These are phyloP conservation scores for Aegithalos caudatus DNA, from an alignment of 2,113 vertebrate species.

Conservation along the genomic window DNA sequence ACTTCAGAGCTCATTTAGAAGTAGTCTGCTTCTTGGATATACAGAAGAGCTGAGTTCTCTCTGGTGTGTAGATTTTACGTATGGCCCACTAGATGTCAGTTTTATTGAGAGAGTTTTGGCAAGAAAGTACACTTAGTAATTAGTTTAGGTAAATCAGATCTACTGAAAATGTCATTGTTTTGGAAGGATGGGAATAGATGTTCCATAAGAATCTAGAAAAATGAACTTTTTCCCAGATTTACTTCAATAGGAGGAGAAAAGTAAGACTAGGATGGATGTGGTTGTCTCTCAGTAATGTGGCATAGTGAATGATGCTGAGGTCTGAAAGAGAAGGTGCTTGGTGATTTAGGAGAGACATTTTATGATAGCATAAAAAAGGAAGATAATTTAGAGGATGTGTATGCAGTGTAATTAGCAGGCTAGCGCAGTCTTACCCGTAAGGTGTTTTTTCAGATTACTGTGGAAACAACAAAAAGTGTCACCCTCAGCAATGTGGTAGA, in stretches of 20 bases:
- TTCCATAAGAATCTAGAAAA: neutral
- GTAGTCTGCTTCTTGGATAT: neutral
- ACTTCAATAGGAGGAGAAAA: neutral
- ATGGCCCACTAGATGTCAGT: neutral
- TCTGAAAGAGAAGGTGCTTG: neutral
- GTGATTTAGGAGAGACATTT: neutral
- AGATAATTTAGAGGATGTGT: neutral
- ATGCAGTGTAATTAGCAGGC: neutral
- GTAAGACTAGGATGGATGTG: neutral
- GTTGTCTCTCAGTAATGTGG: neutral
- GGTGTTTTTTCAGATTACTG: neutral
- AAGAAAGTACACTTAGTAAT: neutral
- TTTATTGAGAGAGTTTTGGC: neutral
- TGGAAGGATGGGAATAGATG: neutral
- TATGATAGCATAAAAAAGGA: neutral
- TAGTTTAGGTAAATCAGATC: neutral
- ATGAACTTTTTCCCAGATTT: neutral
- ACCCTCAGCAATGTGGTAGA: neutral
- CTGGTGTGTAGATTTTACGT: neutral
- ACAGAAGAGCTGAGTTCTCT: neutral
- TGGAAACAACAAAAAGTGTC: neutral
- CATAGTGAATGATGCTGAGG: neutral
- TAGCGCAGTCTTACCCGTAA: neutral
- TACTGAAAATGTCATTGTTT: neutral
- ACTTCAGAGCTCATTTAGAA: neutral